Evolutionary conservation across 2,888 invertebrate species (phyloP).

Genomic region (Lumbricus terrestris): DNA sequence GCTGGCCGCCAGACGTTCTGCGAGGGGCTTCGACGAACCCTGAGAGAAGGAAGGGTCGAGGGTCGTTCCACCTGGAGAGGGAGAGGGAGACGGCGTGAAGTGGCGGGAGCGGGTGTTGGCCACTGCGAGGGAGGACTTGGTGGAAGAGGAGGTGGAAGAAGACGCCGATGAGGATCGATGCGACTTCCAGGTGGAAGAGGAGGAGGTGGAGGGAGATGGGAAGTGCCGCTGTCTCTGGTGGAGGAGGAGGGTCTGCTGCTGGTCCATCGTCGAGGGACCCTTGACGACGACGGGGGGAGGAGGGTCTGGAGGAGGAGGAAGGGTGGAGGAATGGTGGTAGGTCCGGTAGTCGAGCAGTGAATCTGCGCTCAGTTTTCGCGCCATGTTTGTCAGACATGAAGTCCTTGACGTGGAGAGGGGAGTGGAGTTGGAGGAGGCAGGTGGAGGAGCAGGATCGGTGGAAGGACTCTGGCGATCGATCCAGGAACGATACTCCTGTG

Average conservation of each 20-base stretch:
- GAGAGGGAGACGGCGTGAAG: neutral
- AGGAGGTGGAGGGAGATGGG: neutral
- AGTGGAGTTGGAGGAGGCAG: neutral
- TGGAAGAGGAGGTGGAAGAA: neutral
- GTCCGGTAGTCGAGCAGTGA: constrained; percentile 42
- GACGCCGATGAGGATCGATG: neutral
- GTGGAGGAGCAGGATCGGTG: neutral
- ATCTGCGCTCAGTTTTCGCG: constrained; percentile 48
- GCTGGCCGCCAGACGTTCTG: neutral
- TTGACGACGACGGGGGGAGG: no score
- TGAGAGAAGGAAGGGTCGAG: neutral
- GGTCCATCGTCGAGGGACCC: neutral
- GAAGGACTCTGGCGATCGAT: neutral
- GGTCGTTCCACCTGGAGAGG: neutral
- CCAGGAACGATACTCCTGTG: constrained; percentile 23
- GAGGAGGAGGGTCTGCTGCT: neutral
- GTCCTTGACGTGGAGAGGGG: neutral
- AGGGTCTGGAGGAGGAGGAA: neutral
- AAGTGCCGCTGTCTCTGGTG: neutral
- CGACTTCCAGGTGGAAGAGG: neutral
- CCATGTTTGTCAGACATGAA: constrained; percentile 16
- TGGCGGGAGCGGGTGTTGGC: neutral
- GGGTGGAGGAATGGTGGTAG: neutral
- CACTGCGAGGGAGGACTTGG: constrained; percentile 10
- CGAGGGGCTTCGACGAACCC: neutral